phyloP scores from a whole-genome alignment of 2,113 vertebrate species.

The Chloroceryle aenea region DNA sequence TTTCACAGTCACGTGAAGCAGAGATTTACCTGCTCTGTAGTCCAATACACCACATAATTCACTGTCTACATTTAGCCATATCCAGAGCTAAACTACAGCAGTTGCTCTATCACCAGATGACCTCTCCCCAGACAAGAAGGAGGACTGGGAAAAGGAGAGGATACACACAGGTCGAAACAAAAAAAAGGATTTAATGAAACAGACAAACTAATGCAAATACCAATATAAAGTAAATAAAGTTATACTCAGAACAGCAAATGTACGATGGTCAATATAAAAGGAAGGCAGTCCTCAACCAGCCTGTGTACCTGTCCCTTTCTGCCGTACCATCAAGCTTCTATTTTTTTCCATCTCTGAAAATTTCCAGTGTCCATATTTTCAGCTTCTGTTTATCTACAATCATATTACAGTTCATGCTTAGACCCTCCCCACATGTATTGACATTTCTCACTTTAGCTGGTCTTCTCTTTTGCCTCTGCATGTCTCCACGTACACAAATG shows the following conservation, averaged over 20 bases:
- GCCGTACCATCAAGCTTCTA: not conserved
- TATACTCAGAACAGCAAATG: not conserved
- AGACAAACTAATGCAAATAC: not conserved
- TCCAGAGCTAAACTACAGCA: not conserved
- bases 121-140: not conserved
- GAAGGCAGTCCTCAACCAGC: not conserved
- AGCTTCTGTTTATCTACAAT: not conserved
- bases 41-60: not conserved
- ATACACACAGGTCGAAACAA: not conserved
- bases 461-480: not conserved
- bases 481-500: not conserved
- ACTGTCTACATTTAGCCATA: not conserved
- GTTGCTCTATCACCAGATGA: not conserved
- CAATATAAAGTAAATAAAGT: not conserved
- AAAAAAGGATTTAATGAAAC: not conserved
- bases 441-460: not conserved
- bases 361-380: not conserved
- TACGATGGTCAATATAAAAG: not conserved
- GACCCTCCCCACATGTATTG: not conserved
- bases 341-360: not conserved
- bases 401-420: not conserved
- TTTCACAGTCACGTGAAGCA: not conserved
- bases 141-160: not conserved
- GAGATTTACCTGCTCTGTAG: rapidly evolving
- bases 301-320: not conserved